Evolutionary conservation across 1,140 invertebrate genomes (phyloP).

Genomic region (Drosophila grimshawi): DNA sequence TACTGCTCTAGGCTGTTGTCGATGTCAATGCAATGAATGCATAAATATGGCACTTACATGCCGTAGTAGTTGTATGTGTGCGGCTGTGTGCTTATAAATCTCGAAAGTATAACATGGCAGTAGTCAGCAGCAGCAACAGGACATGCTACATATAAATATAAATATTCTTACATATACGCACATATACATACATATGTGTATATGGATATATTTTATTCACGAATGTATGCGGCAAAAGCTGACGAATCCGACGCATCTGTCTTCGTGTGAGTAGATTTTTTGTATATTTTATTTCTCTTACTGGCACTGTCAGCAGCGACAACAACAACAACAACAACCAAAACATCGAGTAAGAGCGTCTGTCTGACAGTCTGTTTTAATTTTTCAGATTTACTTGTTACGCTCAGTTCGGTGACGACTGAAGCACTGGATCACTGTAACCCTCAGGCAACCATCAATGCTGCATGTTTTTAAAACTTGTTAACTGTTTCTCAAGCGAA

Average conservation of each 20-base stretch:
- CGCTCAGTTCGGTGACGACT: constrained; percentile 33
- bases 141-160: constrained; percentile 44
- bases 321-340: constrained; percentile 9
- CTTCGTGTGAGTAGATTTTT: constrained; percentile 1
- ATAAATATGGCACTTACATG: constrained; percentile 54
- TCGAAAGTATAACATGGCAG: constrained; percentile 47
- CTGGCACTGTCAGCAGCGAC: constrained; percentile 34
- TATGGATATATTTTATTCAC: not conserved
- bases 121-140: constrained; percentile 44
- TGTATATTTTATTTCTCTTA: constrained; percentile 13
- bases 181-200: constrained; percentile 2
- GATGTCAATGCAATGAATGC: constrained; percentile 49
- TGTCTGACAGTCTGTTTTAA: constrained; percentile 73
- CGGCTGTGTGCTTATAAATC: constrained; percentile 43
- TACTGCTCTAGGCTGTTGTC: constrained; percentile 29
- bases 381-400: constrained; percentile 73
- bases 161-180: constrained; percentile 7
- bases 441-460: constrained; percentile 40
- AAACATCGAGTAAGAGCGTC: constrained; percentile 41
- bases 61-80: not conserved
- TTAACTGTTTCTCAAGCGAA: constrained; percentile 44
- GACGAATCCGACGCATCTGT: constrained; percentile 36
- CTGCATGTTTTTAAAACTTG: constrained; percentile 56
- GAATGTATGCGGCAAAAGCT: constrained; percentile 13
- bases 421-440: constrained; percentile 15